Evolutionary conservation across 2,888 invertebrate genomes (phyloP).

Genomic region (Eilema depressum): DNA sequence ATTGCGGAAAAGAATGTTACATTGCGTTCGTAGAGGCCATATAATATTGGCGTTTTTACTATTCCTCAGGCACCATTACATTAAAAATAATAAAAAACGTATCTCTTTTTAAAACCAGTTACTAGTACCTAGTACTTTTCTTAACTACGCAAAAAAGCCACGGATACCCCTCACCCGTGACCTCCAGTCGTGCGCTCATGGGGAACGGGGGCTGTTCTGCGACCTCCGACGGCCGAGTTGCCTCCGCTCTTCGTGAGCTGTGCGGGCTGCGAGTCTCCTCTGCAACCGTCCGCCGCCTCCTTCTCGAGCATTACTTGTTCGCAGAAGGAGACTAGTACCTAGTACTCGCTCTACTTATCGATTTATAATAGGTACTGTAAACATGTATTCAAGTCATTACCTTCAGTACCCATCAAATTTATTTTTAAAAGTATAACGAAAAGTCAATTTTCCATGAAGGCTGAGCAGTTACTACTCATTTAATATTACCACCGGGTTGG

Average conservation of each 20-base stretch:
- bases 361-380: conserved; percentile 16
- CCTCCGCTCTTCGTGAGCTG: too few species aligned
- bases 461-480: conserved; percentile 44
- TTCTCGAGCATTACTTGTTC: too few species aligned
- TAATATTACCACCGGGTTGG: conserved; percentile 31
- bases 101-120: not conserved
- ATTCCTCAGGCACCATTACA: not conserved
- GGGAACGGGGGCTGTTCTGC: too few species aligned
- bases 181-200: too few species aligned
- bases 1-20: not conserved
- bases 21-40: conserved; percentile 1
- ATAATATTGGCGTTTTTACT: not conserved
- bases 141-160: too few species aligned
- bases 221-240: too few species aligned
- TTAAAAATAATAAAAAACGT: not conserved
- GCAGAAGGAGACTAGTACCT: not conserved
- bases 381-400: conserved; percentile 35
- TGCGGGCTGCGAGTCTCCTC: too few species aligned
- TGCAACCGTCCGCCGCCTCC: too few species aligned
- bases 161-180: too few species aligned
- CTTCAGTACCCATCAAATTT: conserved; percentile 32
- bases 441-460: conserved; percentile 48
- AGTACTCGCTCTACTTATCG: conserved; percentile 8
- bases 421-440: conserved; percentile 41
- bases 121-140: not conserved